Conservation (phyloP, 2,888 invertebrate species). For the Archips crataeganus region DNA sequence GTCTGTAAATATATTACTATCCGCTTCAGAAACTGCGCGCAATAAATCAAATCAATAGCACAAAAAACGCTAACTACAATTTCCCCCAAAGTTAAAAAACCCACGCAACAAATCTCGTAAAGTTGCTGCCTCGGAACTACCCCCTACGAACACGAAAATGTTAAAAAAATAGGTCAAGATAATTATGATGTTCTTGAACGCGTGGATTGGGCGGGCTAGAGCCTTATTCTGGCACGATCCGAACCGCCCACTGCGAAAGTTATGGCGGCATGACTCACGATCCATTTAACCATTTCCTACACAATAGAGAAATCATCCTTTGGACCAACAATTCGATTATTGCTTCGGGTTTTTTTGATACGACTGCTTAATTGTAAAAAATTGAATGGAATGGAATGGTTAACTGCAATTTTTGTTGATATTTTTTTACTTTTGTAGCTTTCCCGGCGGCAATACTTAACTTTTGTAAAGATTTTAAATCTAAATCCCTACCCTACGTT, state of each 20-base stretch:
- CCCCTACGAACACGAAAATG: constrained; percentile 38
- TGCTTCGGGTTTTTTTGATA: constrained; percentile 26
- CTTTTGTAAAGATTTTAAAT: too few species aligned
- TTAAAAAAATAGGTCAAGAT: constrained; percentile 58
- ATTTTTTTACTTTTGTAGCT: not conserved
- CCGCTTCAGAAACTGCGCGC: not conserved
- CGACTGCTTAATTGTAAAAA: constrained; percentile 26
- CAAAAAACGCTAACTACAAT: constrained; percentile 27
- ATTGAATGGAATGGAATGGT: too few species aligned
- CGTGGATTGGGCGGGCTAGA: constrained; percentile 44
- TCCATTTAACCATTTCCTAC: constrained; percentile 62
- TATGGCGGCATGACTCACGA: constrained; percentile 58
- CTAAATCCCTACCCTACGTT: too few species aligned
- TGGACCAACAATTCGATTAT: constrained; percentile 34
- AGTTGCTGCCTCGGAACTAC: constrained; percentile 36
- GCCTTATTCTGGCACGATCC: constrained; percentile 42
- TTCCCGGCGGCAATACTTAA: not conserved
- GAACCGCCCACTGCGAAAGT: constrained; percentile 61
- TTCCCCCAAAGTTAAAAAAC: constrained; percentile 37
- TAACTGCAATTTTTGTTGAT: not conserved
- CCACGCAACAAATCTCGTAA: constrained; percentile 35
- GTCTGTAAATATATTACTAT: constrained; percentile 8
- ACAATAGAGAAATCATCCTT: constrained; percentile 40
- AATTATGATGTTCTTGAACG: constrained; percentile 57
- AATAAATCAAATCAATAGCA: constrained; percentile 35